Base-by-base conservation (phyloP, 2,113 vertebrate species). In the Apteryx owenii region DNA sequence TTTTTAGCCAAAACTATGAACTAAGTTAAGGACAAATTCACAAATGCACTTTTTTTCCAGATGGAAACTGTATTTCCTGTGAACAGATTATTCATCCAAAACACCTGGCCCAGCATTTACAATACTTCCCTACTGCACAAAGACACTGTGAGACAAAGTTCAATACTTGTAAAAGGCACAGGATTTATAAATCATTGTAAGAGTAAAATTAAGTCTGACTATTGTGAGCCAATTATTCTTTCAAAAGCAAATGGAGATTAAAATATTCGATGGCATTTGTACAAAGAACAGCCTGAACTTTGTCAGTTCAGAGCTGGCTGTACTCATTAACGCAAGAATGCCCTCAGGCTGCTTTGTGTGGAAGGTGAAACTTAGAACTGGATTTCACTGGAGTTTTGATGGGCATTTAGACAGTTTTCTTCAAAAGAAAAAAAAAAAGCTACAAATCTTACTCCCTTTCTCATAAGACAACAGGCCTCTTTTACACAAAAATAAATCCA, bases 241-340 rank as follows among this genome's bases (percentile, higher is more conserved):
- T 81, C 85, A 93, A 91, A 97, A 84, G 87, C 78, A 88, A 88
- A 91, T 16, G 46, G 25, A 92, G 88, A 96, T 97, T 94, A 96
- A 93, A 96, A 91, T 81, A 94, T 96, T 93, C 20, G 6, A 70
- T 38, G 25, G 50, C 76, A 83, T 93, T 85, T 79, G 64, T 92
- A 80, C 60, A 97, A 94, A 96, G 97, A 95, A 97, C 97, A 97
- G 90, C 46, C 71, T 95, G 97, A 97, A 97, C 95, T 97, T 71
- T 89, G 88, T 91, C 89, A 95, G 85, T 88, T 90, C 17, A 81
- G 97, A 92, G 93, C 91, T 85, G 93, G 85, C 83, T 93, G 95
- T 83, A 70, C 90, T 97, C 88, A 95, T 89, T 97, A 93, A 96
- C 33, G 50, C 92, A 92, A 89, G 90, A 97, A 98, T 94, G 96